These are phyloP conservation scores for Drosophila rufa DNA, from an alignment of 1,140 invertebrate genomes.

Conservation along the genomic window DNA sequence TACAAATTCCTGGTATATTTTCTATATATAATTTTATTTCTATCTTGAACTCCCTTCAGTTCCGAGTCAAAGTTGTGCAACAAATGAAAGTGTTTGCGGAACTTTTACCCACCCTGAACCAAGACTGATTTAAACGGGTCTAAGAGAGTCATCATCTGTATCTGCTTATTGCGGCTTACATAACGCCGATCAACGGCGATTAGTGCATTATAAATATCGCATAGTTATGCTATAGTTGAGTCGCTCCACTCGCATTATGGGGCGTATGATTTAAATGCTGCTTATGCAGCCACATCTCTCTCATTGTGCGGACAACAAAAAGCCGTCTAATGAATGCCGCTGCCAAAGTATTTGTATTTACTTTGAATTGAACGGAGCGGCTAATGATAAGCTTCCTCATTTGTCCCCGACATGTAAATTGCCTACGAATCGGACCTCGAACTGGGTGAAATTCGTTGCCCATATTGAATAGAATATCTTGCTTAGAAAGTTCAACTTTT, in stretches of 20 bases:
- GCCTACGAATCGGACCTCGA: slow-evolving; percentile 39
- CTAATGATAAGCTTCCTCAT: slow-evolving; percentile 80
- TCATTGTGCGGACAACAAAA: slow-evolving; percentile 58
- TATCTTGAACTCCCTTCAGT: not conserved
- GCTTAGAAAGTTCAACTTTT: slow-evolving; percentile 54
- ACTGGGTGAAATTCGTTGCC: slow-evolving; percentile 67
- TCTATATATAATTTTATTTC: not conserved
- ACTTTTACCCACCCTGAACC: slow-evolving; percentile 62
- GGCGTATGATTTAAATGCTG: slow-evolving; percentile 67
- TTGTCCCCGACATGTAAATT: slow-evolving; percentile 59
- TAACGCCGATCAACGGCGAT: slow-evolving; percentile 48
- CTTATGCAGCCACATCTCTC: slow-evolving; percentile 48
- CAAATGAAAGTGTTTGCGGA: slow-evolving; percentile 69
- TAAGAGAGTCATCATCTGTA: slow-evolving; percentile 13
- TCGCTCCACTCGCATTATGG: slow-evolving; percentile 33
- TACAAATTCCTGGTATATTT: too few relatives aligned
- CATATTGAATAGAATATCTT: slow-evolving; percentile 46
- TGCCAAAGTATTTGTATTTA: slow-evolving; percentile 53
- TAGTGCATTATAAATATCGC: slow-evolving; percentile 61
- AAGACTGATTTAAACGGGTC: slow-evolving; percentile 33
- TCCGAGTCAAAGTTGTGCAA: slow-evolving; percentile 30
- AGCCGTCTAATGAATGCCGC: slow-evolving; percentile 58
- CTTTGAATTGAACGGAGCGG: slow-evolving; percentile 54
- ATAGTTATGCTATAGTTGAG: slow-evolving; percentile 49
- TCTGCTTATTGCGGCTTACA: slow-evolving; percentile 22